Evolutionary conservation across 2,888 invertebrate genomes (phyloP).

Genomic region (Eledona agricola): DNA sequence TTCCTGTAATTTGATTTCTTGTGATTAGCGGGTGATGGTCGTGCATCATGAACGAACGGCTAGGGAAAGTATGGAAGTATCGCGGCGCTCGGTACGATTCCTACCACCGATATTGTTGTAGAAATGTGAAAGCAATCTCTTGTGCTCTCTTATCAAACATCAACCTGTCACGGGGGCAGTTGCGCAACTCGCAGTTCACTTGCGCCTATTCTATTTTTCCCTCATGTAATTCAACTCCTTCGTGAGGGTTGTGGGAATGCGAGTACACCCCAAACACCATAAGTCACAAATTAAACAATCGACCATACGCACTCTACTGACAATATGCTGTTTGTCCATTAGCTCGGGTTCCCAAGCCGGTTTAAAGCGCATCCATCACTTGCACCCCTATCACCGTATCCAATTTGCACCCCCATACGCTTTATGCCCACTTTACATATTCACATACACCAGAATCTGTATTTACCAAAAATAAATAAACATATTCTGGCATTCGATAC

Average conservation of each 20-base stretch:
- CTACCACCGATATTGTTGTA: background rate
- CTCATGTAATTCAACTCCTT: too few species aligned
- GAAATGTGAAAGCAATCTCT: constrained; percentile 23
- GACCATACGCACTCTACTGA: constrained; percentile 12
- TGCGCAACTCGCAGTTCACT: too few species aligned
- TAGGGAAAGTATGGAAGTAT: constrained; percentile 23
- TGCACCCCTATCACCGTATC: constrained; percentile 23
- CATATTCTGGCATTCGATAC: too few species aligned
- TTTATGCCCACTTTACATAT: too few species aligned
- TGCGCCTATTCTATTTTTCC: too few species aligned
- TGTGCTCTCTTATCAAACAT: constrained; percentile 5
- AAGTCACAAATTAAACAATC: constrained; percentile 31
- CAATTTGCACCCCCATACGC: constrained; percentile 15
- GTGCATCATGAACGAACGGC: constrained; percentile 22
- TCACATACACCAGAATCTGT: too few species aligned
- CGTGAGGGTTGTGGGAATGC: too few species aligned
- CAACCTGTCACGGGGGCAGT: too few species aligned
- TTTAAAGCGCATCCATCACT: constrained; percentile 29
- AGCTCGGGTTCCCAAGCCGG: constrained; percentile 23
- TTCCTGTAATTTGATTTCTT: constrained; percentile 7
- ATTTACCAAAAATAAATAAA: too few species aligned
- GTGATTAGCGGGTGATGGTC: constrained; percentile 8
- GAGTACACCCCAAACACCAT: constrained; percentile 14
- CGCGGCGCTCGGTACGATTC: too few species aligned
- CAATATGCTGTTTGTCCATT: constrained; percentile 26